Evolutionary conservation across 2,888 invertebrate genomes (phyloP).

Genomic region (Dascillus cervinus): DNA sequence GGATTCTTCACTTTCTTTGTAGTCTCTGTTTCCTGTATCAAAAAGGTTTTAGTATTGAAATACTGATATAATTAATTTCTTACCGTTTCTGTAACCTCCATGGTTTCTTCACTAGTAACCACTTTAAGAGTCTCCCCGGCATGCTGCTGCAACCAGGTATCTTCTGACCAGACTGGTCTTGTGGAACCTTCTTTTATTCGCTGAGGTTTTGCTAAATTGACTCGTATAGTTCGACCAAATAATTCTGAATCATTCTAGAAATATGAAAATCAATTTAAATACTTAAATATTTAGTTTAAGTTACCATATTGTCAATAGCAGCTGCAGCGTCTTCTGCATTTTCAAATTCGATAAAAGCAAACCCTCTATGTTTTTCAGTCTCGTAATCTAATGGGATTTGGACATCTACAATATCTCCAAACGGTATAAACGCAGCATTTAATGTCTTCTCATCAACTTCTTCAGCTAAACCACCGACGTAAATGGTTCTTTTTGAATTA

Average conservation of each 20-base stretch:
- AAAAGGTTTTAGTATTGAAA: background rate
- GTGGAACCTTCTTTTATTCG: constrained; percentile 93
- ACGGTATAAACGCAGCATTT: constrained; percentile 95
- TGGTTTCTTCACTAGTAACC: constrained; percentile 39
- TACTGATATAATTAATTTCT: constrained; percentile 1
- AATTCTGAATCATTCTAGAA: constrained; percentile 92
- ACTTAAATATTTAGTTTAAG: constrained; percentile 14
- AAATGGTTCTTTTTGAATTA: constrained; percentile 73
- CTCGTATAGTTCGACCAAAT: constrained; percentile 91
- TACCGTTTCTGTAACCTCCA: constrained; percentile 13
- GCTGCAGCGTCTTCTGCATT: constrained; percentile 96
- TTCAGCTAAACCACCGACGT: constrained; percentile 83
- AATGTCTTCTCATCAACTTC: constrained; percentile 95
- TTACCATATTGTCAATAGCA: constrained; percentile 97
- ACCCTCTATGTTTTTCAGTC: constrained; percentile 94
- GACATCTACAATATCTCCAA: constrained; percentile 96
- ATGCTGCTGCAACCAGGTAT: constrained; percentile 96
- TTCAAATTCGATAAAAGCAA: constrained; percentile 98
- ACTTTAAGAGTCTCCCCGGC: constrained; percentile 77
- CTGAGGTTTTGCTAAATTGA: constrained; percentile 95
- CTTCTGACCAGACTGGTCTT: constrained; percentile 96
- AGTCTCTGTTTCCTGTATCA: constrained; percentile 18
- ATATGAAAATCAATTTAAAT: constrained; percentile 5
- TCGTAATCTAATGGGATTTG: constrained; percentile 98
- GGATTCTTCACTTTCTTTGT: constrained; percentile 60